Percentiles rank a stretch among this genome's conserved stretches.
Conservation (phyloP, 2,113 vertebrate genomes). For the Daubentonia madagascariensis region DNA sequence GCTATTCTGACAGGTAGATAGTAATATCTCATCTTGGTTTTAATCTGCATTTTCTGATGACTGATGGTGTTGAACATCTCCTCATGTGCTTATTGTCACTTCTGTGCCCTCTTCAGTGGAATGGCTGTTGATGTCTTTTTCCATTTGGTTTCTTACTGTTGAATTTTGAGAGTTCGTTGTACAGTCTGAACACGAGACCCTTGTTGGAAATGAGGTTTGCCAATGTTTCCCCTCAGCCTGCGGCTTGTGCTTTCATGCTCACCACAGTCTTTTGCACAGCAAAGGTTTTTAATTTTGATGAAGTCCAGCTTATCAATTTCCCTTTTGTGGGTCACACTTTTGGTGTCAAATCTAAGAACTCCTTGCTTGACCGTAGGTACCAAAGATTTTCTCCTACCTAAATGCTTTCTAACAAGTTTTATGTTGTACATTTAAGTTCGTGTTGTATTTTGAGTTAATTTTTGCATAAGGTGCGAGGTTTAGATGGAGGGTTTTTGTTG, state of each 20-base stretch:
- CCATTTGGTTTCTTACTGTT: neutral
- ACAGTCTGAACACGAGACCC: neutral
- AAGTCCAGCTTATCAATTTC: neutral
- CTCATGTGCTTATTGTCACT: neutral
- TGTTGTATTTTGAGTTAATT: neutral
- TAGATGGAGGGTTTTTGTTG: too few species aligned
- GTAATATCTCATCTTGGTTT: too few species aligned
- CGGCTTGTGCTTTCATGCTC: neutral
- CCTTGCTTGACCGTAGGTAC: too few species aligned
- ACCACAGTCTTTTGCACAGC: neutral
- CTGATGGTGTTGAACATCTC: neutral
- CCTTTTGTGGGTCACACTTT: neutral
- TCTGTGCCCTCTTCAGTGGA: too few species aligned
- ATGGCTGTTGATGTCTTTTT: neutral
- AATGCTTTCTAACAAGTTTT: neutral
- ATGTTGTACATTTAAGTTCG: neutral
- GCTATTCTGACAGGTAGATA: too few species aligned
- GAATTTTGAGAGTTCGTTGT: neutral
- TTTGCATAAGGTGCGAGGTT: neutral
- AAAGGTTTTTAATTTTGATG: neutral
- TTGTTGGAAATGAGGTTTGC: neutral
- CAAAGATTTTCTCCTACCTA: neutral
- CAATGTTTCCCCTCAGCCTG: neutral
- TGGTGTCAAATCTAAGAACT: neutral
- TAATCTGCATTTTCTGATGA: fast-evolving